Conservation (phyloP, 2,113 vertebrate genomes). For the Alosa alosa region DNA sequence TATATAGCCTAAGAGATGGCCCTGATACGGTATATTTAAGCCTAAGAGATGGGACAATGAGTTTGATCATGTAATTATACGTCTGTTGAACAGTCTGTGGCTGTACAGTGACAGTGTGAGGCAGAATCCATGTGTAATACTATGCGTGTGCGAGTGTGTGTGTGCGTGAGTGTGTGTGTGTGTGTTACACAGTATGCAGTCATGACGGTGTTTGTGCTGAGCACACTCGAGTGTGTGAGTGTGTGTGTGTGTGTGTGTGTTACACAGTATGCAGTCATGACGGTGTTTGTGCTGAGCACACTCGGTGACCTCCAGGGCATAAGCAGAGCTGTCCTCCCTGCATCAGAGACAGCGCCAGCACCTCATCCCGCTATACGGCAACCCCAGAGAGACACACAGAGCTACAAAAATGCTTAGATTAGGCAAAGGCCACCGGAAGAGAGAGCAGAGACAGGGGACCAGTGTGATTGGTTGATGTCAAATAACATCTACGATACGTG, state of each 20-base stretch:
- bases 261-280: neutral
- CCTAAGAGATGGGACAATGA: neutral
- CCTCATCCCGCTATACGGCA: slow-evolving; percentile 30
- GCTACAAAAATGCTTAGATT: neutral
- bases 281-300: slow-evolving; percentile 7
- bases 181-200: neutral
- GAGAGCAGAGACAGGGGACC: too few species aligned
- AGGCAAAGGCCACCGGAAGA: neutral
- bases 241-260: neutral
- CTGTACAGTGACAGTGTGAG: neutral
- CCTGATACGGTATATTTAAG: neutral
- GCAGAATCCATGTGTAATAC: neutral
- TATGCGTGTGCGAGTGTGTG: neutral
- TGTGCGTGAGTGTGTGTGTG: neutral
- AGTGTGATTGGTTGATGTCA: too few species aligned
- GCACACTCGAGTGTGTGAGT: slow-evolving; percentile 17
- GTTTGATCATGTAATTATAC: neutral
- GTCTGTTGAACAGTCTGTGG: neutral
- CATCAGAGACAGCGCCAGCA: slow-evolving; percentile 26
- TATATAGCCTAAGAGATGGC: too few species aligned
- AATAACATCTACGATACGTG: too few species aligned
- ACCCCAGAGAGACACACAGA: slow-evolving; percentile 28
- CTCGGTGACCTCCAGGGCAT: slow-evolving; percentile 36
- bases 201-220: neutral
- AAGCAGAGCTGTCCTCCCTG: slow-evolving; percentile 39